These are phyloP conservation scores for Caradrina kadenii DNA, from an alignment of 2,888 invertebrate species.

Conservation along the genomic window DNA sequence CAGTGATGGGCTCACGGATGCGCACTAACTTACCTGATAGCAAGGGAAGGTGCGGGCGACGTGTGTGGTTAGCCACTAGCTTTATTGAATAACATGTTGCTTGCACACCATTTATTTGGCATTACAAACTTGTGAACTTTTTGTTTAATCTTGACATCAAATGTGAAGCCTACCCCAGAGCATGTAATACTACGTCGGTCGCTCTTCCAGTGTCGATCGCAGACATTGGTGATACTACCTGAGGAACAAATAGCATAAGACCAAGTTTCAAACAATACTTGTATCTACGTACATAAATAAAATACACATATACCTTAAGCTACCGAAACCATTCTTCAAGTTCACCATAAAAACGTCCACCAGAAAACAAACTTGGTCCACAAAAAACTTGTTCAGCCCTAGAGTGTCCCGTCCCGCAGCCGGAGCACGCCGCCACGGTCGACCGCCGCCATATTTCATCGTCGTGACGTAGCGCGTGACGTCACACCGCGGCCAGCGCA, in stretches of 20 bases:
- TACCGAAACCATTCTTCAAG: constrained; percentile 41
- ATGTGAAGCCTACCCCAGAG: no score
- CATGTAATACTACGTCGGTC: neutral
- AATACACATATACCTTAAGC: constrained; percentile 41
- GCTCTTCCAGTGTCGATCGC: no score
- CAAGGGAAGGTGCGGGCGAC: no score
- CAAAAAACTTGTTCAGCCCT: constrained; percentile 53
- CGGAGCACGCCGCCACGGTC: constrained; percentile 34
- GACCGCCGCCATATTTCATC: constrained; percentile 61
- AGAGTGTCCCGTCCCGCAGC: constrained; percentile 39
- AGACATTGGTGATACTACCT: neutral
- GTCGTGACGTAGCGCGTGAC: constrained; percentile 54
- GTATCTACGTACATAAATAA: constrained; percentile 17
- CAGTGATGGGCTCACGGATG: neutral
- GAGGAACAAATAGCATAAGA: neutral
- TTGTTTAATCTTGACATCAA: no score
- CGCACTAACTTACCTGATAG: neutral
- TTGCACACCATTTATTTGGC: no score
- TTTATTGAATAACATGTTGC: no score
- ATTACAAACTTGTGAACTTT: no score
- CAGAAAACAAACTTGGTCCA: constrained; percentile 23
- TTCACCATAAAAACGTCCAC: constrained; percentile 45
- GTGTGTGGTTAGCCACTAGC: no score
- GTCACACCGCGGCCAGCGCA: constrained; percentile 50
- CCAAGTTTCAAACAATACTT: constrained; percentile 24